Base-by-base conservation (phyloP, 1,140 invertebrate genomes). In the Drosophila melanica region DNA sequence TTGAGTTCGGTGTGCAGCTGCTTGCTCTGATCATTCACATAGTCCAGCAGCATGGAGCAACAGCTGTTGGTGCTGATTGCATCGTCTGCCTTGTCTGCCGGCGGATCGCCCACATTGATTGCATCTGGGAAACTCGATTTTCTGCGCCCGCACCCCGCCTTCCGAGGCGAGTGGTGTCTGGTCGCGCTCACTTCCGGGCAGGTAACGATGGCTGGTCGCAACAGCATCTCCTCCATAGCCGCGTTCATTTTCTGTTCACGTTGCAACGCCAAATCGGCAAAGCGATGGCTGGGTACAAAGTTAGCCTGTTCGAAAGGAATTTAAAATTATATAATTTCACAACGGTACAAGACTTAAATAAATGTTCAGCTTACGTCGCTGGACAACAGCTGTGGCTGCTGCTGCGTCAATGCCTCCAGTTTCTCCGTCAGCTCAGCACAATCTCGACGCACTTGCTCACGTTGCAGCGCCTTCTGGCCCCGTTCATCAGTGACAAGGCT, bases 181-280 rank as follows among this genome's bases (percentile, higher is more conserved):
- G 41, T 9, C 0, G 47, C 39, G 18, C 45, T 7, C 1, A 91
- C 65, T 48, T 92, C 90, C 0, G 86, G 86, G 9, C 89, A 92
- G 4, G 90, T 92, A 6, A 92, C 86, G 8, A 92, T 89, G 1
- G 84, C 74, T 1, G 90, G 90, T 27, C 82, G 73, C 8, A 82
- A 44, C 1, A 92, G 42, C 67, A 92, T 75, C 44, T 92, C 37
- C 50, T 92, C 90, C 67, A 92, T 67, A 6, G 62, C 82, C 6
- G 72, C 65, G 27, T 90, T 92, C 77, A 92, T 90, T 72, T 89
- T 92, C n/a, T 79, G 55, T 30, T 92, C 80, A n/a, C 72, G 63
- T 2, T 75, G 55, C 4, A 30, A 55, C 2, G 75, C 71, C 12
- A 59, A 42, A 54, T 89, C 78, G 0, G 60, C 57, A 53, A 66